Evolutionary conservation across 2,888 invertebrate species (phyloP), one percentile per base, ranked within the genome.

Genomic region (Xylota segnis): DNA sequence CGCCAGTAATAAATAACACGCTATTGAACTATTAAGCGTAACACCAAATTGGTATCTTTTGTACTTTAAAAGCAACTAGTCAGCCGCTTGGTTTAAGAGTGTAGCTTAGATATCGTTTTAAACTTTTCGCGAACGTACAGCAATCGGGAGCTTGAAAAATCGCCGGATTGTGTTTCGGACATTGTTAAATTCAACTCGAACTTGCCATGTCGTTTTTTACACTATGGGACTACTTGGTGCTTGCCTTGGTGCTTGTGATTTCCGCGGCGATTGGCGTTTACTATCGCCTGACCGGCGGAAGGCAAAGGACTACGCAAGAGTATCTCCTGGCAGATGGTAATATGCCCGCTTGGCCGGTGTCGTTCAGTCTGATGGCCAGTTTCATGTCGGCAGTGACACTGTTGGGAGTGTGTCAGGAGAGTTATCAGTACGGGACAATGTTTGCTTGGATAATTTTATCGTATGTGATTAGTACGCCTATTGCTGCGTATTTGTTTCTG

Each of bases 341-440:
- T 88, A 96, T 98, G 96, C 95, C 96, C 2, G 94, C 96, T 88
- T 90, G 94, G 45, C 97, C 98, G 0, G 97, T 98, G 0, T 96
- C 97, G 5, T 96, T 98, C 87, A 97, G 97, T 3, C 92, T 98
- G 72, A 97, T 98, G 96, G 97, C 98, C 5, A 97, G 97, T 18
- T 98, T 98, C 91, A 97, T 98, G 96, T 98, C 98, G 0, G 97
- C 98, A 58, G 95, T 98, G 82, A 96, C 97, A 0, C 91, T 98
- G 32, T 93, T 98, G 54, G 98, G 98, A n/a, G 96, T 97, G 29
- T 96, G 97, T 32, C 95, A 96, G 16, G 98, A 98, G 91, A 96
- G 96, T 90, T 98, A 98, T 91, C 95, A 95, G 87, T 96, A 94
- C 90, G 97, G 98, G 43, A 95, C 96, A 87, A 95, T 96, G 89